Percentiles rank a stretch among this genome's conserved stretches.
These are phyloP conservation scores for Apotomis turbidana DNA, from an alignment of 2,888 invertebrate species.

Conservation along the genomic window DNA sequence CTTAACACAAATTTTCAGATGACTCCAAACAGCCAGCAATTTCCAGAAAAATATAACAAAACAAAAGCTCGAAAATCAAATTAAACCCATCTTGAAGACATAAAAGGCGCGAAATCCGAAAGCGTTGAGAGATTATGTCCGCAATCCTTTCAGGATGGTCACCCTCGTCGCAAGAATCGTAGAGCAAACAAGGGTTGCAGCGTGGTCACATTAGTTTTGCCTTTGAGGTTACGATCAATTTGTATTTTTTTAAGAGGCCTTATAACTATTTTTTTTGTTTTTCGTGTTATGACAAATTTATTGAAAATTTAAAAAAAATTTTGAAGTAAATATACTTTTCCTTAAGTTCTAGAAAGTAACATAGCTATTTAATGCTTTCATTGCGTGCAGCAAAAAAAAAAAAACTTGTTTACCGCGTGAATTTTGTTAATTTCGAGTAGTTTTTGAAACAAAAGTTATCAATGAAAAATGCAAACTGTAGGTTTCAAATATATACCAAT, in stretches of 20 bases:
- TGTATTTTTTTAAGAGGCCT: conserved; percentile 34
- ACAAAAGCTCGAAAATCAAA: conserved; percentile 47
- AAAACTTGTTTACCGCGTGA: no score
- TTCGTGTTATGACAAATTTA: no score
- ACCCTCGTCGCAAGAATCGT: conserved; percentile 39
- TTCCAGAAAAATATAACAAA: conserved; percentile 45
- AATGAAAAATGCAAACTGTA: no score
- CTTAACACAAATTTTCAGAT: not conserved
- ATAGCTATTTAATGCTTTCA: no score
- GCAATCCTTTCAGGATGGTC: conserved; percentile 33
- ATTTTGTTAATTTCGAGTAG: no score
- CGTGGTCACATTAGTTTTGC: conserved; percentile 55
- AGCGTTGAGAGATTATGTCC: conserved; percentile 30
- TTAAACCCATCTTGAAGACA: conserved; percentile 62
- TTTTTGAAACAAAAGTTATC: no score
- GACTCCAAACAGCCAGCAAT: conserved; percentile 15
- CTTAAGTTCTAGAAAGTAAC: no score
- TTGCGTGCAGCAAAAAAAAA: no score
- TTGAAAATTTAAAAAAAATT: no score
- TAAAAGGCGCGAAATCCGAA: conserved; percentile 26
- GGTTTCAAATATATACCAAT: no score
- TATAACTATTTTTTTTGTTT: no score
- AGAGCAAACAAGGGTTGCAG: conserved; percentile 65
- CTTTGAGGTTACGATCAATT: conserved; percentile 52
- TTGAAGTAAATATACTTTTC: no score